Base-by-base conservation (phyloP, 1,140 invertebrate species). In the Conus betulinus region DNA sequence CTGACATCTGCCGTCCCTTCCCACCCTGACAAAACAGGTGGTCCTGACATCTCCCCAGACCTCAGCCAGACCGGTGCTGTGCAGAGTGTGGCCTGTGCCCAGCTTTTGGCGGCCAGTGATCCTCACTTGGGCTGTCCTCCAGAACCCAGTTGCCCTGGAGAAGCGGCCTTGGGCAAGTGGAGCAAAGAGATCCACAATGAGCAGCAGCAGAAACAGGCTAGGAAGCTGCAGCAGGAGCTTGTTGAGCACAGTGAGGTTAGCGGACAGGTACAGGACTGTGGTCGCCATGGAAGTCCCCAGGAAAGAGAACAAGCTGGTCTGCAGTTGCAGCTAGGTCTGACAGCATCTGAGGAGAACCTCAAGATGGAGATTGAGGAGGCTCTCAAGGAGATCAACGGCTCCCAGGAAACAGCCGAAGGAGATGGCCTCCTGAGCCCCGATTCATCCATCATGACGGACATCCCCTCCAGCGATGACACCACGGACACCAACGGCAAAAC, bases 361-460 rank as follows among this genome's bases (percentile, higher is more conserved):
- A 87, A n/a, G 63, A 79, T 74, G 85, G 85, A 87, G 85, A 39
- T 87, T 39, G 85, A 87, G 74, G 74, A 76, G n/a, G 85, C 71
- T 11, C n/a, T 57, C 13, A 76, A 53, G 71, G 71, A 87, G 85
- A 78, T 78, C 67, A 78, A 67, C 85, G 71, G 74, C 52, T 87
- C 74, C 15, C 13, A 8, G 0, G 53, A 67, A 53, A n/a, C 11
- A 25, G 51, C 13, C 15, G 10, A 74, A 1, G 25, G 25, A 52
- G 52, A 79, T 20, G 53, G 63, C 71, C 51, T 52, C 15, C 25
- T 76, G 39, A 63, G 52, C 85, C 39, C 39, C 39, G 3, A 25
- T 23, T n/a, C 27, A 23, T 25, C 27, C 3, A 23, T 13, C 20
- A 51, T 71, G 17, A 55, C 74, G 7, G 74, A 79, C 71, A 57